phyloP scores from a whole-genome alignment of 2,113 vertebrate genomes.

The Odontesthes bonariensis region DNA sequence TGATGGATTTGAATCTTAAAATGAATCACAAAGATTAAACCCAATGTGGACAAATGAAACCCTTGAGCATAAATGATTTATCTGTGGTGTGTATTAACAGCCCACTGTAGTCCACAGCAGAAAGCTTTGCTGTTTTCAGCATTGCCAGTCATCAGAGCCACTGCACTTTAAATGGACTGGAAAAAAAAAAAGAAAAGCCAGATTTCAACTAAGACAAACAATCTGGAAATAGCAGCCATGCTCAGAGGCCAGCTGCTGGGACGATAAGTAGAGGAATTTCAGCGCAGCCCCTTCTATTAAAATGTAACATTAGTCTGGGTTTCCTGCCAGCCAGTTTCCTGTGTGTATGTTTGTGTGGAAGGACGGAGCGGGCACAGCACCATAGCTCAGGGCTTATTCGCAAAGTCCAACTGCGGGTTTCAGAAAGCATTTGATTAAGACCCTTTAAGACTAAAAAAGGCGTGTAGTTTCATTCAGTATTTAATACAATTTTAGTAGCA shows the following conservation, averaged over 20 bases:
- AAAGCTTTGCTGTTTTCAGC: too few relatives aligned
- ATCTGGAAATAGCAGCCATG: slow-evolving; percentile 25
- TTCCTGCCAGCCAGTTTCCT: slow-evolving; percentile 70
- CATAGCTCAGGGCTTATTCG: background rate
- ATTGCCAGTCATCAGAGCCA: background rate
- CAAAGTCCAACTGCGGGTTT: background rate
- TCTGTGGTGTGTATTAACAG: too few relatives aligned
- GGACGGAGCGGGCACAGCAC: background rate
- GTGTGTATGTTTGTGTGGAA: background rate
- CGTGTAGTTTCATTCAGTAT: too few relatives aligned
- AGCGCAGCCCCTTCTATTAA: background rate
- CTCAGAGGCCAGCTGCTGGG: slow-evolving; percentile 30
- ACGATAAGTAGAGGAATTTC: slow-evolving; percentile 53
- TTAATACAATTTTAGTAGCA: too few relatives aligned
- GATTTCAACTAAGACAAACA: slow-evolving; percentile 25
- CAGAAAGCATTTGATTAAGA: background rate
- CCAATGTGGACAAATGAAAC: too few relatives aligned
- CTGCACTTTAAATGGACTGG: background rate
- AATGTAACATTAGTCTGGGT: slow-evolving; percentile 60
- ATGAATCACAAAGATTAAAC: too few relatives aligned
- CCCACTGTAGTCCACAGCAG: too few relatives aligned
- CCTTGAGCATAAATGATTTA: too few relatives aligned
- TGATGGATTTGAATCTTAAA: too few relatives aligned
- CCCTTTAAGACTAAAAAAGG: too few relatives aligned
- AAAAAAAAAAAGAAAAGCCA: background rate